Evolutionary conservation across 2,797 vertebrate species (phyloP), one percentile per base, ranked within the genome.

Genomic region (Scyliorhinus canicula): DNA sequence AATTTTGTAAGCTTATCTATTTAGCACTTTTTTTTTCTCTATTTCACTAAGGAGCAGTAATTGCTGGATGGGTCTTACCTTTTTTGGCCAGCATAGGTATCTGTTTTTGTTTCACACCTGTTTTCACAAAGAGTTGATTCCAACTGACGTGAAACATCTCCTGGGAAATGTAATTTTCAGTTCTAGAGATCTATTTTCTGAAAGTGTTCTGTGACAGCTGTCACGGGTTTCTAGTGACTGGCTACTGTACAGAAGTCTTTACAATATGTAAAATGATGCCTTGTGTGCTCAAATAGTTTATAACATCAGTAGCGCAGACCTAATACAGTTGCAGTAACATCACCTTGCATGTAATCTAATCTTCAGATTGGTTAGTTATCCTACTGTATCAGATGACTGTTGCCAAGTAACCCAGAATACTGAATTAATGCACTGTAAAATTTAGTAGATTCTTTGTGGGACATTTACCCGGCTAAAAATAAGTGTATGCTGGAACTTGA

Each of bases 301-400:
- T 57, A 88, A 47, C 85, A 57, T 31, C 85, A 88, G 85, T 26
- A 88, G 50, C 31, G 26, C 12, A 4, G 50, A 88, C 85, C 85
- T 57, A 88, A 65, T 65, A 4, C 31, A 4, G 90, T 65, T 65
- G n/a, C 63, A 93, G n/a, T 40, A 63, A 65, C 57, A 60, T 91
- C 90, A 67, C n/a, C n/a, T 67, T 67, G 6, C 26, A n/a, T 35
- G 90, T 67, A 93, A 93, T 52, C 12, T 11, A 71, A 93, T 69
- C 47, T 71, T 47, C 65, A 69, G 63, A 26, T 9, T 52, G 65
- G 63, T 67, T 67, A 67, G 63, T 69, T 47, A 69, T 71, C 65
- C 93, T 50, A 0, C 93, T 50, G 90, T 93, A 71, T 93, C 93
- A 50, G 28, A 93, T 93, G 44, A 71, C 93, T 71, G 93, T 71